Percentiles rank a stretch among this genome's conserved stretches.
phyloP scores from a whole-genome alignment of 1,140 invertebrate genomes.

The Cyphomyrmex costatus region DNA sequence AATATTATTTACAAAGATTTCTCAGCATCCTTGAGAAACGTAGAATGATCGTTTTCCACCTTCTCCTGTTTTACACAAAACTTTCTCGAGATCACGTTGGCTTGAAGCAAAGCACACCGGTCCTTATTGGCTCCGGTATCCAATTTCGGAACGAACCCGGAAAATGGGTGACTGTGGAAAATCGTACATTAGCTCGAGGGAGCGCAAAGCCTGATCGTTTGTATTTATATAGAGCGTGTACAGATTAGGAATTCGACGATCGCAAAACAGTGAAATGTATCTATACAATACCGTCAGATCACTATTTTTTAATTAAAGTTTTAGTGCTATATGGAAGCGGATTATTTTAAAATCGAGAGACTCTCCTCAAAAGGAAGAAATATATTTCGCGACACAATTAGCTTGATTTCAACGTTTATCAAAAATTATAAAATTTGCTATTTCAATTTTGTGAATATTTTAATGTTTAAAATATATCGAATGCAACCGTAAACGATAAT shows the following conservation, averaged over 20 bases:
- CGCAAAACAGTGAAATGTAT: background rate
- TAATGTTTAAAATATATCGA: background rate
- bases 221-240: background rate
- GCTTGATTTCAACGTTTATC: background rate
- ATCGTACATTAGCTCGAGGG: background rate
- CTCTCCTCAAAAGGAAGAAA: background rate
- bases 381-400: background rate
- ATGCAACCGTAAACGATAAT: background rate
- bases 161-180: constrained; percentile 19
- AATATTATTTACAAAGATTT: background rate
- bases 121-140: constrained; percentile 14
- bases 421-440: background rate
- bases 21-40: background rate
- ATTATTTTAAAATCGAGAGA: background rate
- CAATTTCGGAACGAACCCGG: constrained; percentile 56
- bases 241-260: background rate
- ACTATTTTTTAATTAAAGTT: background rate
- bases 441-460: background rate
- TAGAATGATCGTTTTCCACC: background rate
- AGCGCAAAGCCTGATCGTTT: background rate
- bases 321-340: background rate
- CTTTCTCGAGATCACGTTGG: constrained; percentile 50
- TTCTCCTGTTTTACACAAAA: constrained; percentile 6
- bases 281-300: background rate
- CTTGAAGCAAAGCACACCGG: constrained; percentile 17